Conservation (phyloP, 2,888 invertebrate species). For the Agonopterix alstromeriana region DNA sequence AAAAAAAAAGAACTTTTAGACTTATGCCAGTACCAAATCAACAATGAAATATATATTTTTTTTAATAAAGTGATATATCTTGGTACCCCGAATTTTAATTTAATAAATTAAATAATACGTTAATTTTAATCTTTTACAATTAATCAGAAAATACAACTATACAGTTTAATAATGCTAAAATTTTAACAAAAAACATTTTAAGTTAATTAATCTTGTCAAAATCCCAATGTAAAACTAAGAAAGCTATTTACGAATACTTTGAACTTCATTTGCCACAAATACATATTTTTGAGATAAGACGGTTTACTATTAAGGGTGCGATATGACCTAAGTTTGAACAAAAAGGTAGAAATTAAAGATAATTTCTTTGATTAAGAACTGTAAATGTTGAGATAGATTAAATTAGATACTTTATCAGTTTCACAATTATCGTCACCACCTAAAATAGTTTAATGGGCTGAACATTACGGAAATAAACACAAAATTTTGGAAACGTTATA, state of each 20-base stretch:
- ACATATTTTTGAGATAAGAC: neutral
- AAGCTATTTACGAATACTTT: neutral
- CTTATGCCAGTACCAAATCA: neutral
- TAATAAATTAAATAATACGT: neutral
- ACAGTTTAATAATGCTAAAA: neutral
- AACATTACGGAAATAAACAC: constrained; percentile 26
- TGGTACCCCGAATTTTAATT: neutral
- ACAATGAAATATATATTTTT: neutral
- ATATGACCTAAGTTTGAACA: too few relatives aligned
- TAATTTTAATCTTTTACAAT: neutral
- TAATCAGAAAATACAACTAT: neutral
- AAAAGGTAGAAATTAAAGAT: too few relatives aligned
- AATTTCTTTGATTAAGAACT: too few relatives aligned
- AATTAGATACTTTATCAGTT: too few relatives aligned
- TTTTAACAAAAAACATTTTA: neutral
- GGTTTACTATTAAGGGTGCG: constrained; percentile 1
- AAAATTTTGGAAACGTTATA: neutral
- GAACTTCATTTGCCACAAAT: neutral
- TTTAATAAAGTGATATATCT: neutral
- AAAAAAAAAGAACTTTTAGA: neutral
- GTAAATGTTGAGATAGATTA: too few relatives aligned
- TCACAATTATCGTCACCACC: constrained; percentile 39
- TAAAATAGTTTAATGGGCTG: constrained; percentile 58
- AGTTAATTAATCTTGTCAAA: too few relatives aligned
- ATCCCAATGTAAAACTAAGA: too few relatives aligned